Evolutionary conservation across 2,113 vertebrate genomes (phyloP).

Genomic region (Microcebus jonahi): DNA sequence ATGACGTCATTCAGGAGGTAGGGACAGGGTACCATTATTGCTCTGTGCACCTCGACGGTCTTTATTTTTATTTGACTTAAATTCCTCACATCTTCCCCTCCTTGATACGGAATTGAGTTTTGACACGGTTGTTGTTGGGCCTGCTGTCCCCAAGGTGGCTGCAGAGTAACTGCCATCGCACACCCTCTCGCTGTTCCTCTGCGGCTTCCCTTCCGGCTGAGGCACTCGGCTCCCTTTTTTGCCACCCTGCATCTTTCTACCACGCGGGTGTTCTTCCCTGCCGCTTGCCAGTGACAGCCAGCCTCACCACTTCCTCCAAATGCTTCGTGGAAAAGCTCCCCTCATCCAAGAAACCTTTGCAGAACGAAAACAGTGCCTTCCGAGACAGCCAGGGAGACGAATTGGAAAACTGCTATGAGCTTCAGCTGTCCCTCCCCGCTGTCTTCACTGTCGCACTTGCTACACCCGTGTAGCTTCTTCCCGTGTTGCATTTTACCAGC

Average conservation of each 20-base stretch:
- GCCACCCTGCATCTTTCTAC: neutral
- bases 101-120: neutral
- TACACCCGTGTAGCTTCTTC: neutral
- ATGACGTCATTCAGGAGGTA: neutral
- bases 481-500: rapidly evolving
- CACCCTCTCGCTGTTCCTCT: too few relatives aligned
- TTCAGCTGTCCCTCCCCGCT: neutral
- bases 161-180: neutral
- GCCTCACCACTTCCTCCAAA: neutral
- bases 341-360: neutral
- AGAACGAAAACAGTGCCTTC: neutral
- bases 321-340: neutral
- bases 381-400: neutral
- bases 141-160: neutral
- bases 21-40: rapidly evolving
- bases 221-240: neutral
- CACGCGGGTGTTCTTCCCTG: neutral
- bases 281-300: neutral
- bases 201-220: neutral
- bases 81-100: neutral
- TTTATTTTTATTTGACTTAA: conserved; percentile 49
- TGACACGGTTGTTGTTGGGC: neutral
- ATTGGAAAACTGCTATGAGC: neutral
- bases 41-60: neutral
- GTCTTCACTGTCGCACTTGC: neutral